Conservation (phyloP, 1,140 invertebrate genomes). For the Aphaenogaster rudis region DNA sequence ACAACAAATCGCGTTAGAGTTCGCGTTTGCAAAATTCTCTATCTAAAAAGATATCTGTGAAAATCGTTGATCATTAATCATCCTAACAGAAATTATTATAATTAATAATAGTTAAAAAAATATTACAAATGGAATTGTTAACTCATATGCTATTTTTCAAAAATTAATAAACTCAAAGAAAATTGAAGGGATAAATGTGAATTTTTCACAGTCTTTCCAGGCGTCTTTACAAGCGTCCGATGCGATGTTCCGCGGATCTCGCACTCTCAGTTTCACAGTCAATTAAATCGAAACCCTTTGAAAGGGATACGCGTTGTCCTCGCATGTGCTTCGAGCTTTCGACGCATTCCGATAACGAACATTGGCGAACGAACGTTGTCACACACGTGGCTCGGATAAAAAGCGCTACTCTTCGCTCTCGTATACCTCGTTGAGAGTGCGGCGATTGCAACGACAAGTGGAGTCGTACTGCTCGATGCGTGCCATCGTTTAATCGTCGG, state of each 20-base stretch:
- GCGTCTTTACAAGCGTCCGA: neutral
- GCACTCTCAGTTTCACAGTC: conserved; percentile 4
- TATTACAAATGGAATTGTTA: neutral
- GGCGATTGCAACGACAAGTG: conserved; percentile 32
- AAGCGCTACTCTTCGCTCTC: neutral
- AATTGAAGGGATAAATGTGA: neutral
- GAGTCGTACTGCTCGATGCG: conserved; percentile 43
- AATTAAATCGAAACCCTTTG: conserved; percentile 31
- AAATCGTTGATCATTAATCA: neutral
- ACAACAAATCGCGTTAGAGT: neutral
- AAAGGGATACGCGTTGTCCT: neutral
- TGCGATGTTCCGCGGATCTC: neutral
- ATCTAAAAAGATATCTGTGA: neutral
- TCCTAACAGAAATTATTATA: neutral
- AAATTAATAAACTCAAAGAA: neutral
- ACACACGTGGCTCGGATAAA: conserved; percentile 30
- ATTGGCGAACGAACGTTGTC: neutral
- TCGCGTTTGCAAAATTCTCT: neutral
- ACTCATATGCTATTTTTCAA: neutral
- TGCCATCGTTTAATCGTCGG: conserved; percentile 43
- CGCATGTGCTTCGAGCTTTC: neutral
- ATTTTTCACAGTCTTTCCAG: neutral
- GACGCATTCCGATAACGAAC: conserved; percentile 21
- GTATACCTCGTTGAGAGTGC: neutral
- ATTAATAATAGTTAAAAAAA: neutral